Evolutionary conservation across 2,888 invertebrate genomes (phyloP).

Genomic region (Anarsia innoxiella): DNA sequence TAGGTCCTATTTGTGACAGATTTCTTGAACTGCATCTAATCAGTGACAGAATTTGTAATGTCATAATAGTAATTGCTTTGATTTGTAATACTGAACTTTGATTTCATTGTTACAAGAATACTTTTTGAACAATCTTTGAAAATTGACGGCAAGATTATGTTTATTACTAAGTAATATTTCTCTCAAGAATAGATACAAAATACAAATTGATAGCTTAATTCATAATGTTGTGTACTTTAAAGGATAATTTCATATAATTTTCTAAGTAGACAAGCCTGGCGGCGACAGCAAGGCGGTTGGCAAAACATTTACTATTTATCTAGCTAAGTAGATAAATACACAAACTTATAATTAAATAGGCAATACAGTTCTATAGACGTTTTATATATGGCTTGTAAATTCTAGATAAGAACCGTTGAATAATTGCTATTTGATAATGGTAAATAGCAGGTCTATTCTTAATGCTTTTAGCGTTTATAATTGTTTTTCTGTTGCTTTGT

Average conservation of each 20-base stretch:
- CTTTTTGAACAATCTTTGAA: no score
- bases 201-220: slow-evolving; percentile 16
- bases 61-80: slow-evolving; percentile 4
- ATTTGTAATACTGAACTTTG: slow-evolving; percentile 3
- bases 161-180: slow-evolving; percentile 9
- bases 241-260: slow-evolving; percentile 15
- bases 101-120: no score
- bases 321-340: no score
- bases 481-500: no score
- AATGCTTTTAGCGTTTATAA: no score
- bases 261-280: slow-evolving; percentile 11
- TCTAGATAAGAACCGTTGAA: slow-evolving; percentile 9
- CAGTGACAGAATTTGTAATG: slow-evolving; percentile 7
- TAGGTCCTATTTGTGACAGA: slow-evolving; percentile 6
- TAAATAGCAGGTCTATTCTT: no score
- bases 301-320: slow-evolving; percentile 5
- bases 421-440: neutral
- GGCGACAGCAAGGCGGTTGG: slow-evolving; percentile 8
- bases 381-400: neutral
- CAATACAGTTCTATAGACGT: slow-evolving; percentile 3
- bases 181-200: slow-evolving; percentile 4
- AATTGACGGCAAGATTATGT: no score
- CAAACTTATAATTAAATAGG: slow-evolving; percentile 7
- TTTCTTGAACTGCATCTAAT: slow-evolving; percentile 1
- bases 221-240: no score